Base-by-base conservation (phyloP, 2,888 invertebrate species). In the Eilema depressum region DNA sequence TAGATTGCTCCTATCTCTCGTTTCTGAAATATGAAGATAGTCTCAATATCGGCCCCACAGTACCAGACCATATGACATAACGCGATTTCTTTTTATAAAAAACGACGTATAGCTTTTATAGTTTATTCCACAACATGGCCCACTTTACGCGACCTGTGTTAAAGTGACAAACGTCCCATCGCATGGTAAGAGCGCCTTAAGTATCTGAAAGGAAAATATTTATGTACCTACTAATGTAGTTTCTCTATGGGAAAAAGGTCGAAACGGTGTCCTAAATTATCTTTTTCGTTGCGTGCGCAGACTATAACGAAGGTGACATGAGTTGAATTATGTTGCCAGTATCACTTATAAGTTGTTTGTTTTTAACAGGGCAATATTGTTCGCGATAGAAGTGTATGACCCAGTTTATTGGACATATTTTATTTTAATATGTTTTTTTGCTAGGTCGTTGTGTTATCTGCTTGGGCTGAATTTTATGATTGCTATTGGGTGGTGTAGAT, bases 201-300 rank as follows among this genome's bases (percentile, higher is more conserved):
- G n/a, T 53, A 53, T 53, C 20, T n/a, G 2, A 53, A 53, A 53
- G 53, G 10, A 53, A 53, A 53, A n/a, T 53, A n/a, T 53, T n/a
- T n/a, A 10, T 20, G 47, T 47, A 17, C 20, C 47, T 47, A 53
- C 53, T 14, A 63, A 63, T 63, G 37, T 25, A 63, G 37, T 25
- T 63, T 63, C 25, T 25, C 17, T 33, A 33, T 37, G 37, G 23
- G 37, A 37, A 63, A 63, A 63, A 53, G 62, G 37, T 37, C 62
- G 23, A 25, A 63, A 63, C 37, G 37, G 7, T 17, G 25, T 20
- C 17, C 26, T 63, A 63, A 41, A 41, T 63, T 63, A 63, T 41
- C 37, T 63, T 41, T 63, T 26, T 20, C 11, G 10, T 20, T 41
- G 41, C 63, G 41, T 63, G 63, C 41, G 41, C 37, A 41, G 63